Evolutionary conservation across 2,888 invertebrate genomes (phyloP).

Genomic region (Agonopterix heracliana): DNA sequence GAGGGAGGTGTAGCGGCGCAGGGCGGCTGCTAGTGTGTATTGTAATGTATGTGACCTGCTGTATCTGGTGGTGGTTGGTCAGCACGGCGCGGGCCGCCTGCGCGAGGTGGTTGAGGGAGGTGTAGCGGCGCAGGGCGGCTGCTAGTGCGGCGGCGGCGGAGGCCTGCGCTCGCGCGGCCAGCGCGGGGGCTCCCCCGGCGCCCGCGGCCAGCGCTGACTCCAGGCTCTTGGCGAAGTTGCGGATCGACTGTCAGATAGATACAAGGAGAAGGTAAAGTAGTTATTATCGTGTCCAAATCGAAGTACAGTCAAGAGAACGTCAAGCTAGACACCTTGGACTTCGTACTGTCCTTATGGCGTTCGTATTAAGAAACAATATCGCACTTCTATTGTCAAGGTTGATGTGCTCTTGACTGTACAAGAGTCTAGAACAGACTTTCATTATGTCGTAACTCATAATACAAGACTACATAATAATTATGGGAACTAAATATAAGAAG

Average conservation of each 20-base stretch:
- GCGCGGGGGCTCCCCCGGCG: constrained; percentile 88
- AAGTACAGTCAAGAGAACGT: too few relatives aligned
- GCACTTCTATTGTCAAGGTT: too few relatives aligned
- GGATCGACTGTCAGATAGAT: constrained; percentile 79
- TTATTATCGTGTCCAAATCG: too few relatives aligned
- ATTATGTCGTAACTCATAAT: too few relatives aligned
- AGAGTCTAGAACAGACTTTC: too few relatives aligned
- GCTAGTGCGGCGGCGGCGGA: constrained; percentile 95
- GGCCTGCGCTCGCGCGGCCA: constrained; percentile 91
- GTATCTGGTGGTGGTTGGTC: constrained; percentile 91
- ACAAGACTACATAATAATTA: too few relatives aligned
- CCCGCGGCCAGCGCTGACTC: constrained; percentile 93
- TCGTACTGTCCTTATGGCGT: too few relatives aligned
- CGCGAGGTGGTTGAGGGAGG: constrained; percentile 94
- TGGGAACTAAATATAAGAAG: too few relatives aligned
- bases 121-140: constrained; percentile 92
- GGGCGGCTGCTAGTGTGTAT: constrained; percentile 86
- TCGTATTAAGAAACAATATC: too few relatives aligned
- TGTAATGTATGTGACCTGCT: constrained; percentile 81
- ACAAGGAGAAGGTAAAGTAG: background rate
- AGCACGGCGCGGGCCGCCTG: constrained; percentile 88
- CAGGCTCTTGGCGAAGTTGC: constrained; percentile 74
- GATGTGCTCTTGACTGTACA: too few relatives aligned
- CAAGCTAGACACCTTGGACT: too few relatives aligned
- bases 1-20: constrained; percentile 92